Evolutionary conservation across 2,113 vertebrate genomes (phyloP).

Genomic region (Saccopteryx leptura): DNA sequence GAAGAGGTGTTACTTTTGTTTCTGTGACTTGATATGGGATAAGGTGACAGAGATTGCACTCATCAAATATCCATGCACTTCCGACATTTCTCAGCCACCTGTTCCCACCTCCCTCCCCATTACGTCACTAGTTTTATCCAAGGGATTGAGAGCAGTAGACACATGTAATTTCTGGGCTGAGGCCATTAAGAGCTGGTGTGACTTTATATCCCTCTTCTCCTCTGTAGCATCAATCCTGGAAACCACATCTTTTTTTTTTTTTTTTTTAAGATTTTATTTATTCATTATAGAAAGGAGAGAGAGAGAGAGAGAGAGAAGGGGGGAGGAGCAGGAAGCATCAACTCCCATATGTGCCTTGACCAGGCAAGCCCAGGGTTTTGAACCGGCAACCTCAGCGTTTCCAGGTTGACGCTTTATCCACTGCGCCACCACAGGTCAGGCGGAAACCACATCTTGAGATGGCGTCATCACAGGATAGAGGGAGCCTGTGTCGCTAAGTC

Average conservation of each 20-base stretch:
- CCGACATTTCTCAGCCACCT: neutral
- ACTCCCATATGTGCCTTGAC: too few relatives aligned
- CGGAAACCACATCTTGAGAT: neutral
- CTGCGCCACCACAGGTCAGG: too few relatives aligned
- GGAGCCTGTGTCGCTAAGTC: neutral
- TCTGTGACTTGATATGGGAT: neutral
- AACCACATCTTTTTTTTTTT: neutral
- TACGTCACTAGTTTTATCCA: neutral
- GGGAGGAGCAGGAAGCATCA: too few relatives aligned
- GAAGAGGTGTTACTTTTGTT: neutral
- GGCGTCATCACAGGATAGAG: neutral
- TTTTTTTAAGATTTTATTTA: too few relatives aligned
- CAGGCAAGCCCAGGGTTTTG: too few relatives aligned
- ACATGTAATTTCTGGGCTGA: neutral
- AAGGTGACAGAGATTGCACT: neutral
- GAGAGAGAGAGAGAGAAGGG: too few relatives aligned
- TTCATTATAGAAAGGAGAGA: too few relatives aligned
- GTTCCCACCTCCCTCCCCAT: accelerated
- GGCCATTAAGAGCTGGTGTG: neutral
- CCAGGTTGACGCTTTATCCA: too few relatives aligned
- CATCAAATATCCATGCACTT: neutral
- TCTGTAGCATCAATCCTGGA: neutral
- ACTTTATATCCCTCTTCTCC: neutral
- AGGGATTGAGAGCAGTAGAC: neutral
- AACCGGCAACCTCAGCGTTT: too few relatives aligned